Base-by-base conservation (phyloP, 2,113 vertebrate species). In the Chionis minor region DNA sequence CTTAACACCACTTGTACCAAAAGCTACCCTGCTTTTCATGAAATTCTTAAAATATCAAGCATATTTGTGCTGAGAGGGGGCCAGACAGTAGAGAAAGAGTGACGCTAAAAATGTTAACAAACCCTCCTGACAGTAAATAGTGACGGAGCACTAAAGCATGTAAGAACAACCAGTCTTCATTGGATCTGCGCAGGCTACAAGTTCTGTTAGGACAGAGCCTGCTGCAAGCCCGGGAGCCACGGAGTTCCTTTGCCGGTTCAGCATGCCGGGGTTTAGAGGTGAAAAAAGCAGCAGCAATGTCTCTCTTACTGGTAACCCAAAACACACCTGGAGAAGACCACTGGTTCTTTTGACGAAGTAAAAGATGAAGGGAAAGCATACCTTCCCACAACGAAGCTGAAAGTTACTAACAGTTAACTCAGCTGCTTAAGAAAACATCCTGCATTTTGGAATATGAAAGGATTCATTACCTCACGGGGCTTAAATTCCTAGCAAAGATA, bases 401-500 rank as follows among this genome's bases (percentile, higher is more conserved):
- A 38, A 47, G 28, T 40, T 75, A 35, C 42, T 44, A 56, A 26
- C 4, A 7, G 11, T 28, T 38, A 42, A 44, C 54, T 77, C 71
- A 80, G 44, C 10, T 44, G 58, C 22, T 51, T 62, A 63, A 79
- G 62, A 17, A 3, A 81, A 38, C 0, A 0, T 11, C 23, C 35
- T 49, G 44, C 8, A n/a, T 55, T 82, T 62, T 21, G 47, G 32
- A 86, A n/a, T 14, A 32, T 4, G 17, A 77, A 44, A 77, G 12
- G 28, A 71, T 51, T 63, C 42, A 33, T 11, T 33, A 10, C 32
- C 42, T 71, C n/a, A 35, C 4, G 42, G 0, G 0, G 15, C 12
- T 19, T 10, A 40, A 81, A 52, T 20, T 92, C 30, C 19, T 59
- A 27, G 59, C 19, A 85, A 71, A 58, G n/a, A 19, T 8, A 23